phyloP scores from a whole-genome alignment of 2,797 vertebrate genomes.

The Periparus ater region DNA sequence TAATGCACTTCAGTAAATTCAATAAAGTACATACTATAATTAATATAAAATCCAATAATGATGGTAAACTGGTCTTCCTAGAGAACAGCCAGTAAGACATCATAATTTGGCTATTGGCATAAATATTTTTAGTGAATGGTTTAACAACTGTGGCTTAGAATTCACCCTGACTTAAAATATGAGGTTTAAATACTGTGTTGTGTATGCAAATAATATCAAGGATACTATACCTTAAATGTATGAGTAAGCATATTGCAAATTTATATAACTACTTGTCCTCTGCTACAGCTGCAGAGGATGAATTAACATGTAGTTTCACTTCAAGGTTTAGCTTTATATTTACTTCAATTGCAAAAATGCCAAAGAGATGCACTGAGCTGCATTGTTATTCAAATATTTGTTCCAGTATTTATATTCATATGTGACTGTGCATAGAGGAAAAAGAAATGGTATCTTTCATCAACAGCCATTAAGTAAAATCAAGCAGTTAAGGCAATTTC shows the following conservation, averaged over 20 bases:
- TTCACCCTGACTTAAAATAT: background rate
- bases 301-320: background rate
- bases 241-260: background rate
- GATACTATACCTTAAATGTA: background rate
- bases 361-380: background rate
- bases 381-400: constrained; percentile 34
- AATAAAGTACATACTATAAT: constrained; percentile 79
- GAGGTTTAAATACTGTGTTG: background rate
- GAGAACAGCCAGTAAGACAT: constrained; percentile 54
- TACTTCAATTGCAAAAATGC: background rate
- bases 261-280: background rate
- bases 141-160: constrained; percentile 17
- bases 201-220: background rate
- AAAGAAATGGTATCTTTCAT: constrained; percentile 50
- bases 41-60: constrained; percentile 77
- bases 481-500: constrained; percentile 27
- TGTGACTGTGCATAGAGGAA: background rate
- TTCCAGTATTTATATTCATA: constrained; percentile 46
- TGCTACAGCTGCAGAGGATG: background rate
- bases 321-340: background rate
- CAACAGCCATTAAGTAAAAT: constrained; percentile 57
- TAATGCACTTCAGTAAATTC: constrained; percentile 85
- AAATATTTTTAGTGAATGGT: constrained; percentile 44
- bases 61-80: constrained; percentile 57
- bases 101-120: constrained; percentile 54